These are phyloP conservation scores for Heptranchias perlo DNA, from an alignment of 2,113 vertebrate species.

Conservation along the genomic window DNA sequence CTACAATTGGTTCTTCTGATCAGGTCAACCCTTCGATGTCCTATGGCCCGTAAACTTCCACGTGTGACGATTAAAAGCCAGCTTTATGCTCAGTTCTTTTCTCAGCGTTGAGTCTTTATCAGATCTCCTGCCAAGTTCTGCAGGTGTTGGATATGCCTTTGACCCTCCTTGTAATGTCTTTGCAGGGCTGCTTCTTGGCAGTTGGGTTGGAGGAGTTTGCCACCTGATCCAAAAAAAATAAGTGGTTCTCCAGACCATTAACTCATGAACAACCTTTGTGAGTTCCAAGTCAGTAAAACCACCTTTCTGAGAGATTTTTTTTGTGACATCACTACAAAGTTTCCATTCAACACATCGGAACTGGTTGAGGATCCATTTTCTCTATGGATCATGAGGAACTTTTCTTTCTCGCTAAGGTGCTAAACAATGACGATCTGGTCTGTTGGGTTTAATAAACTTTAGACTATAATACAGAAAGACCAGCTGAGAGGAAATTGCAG, in stretches of 20 bases:
- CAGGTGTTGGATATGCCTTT: slow-evolving; percentile 4
- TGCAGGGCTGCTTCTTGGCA: background rate
- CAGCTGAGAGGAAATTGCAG: slow-evolving; percentile 24
- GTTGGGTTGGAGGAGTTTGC: background rate
- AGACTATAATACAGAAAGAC: background rate
- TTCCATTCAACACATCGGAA: background rate
- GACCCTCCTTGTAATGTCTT: background rate
- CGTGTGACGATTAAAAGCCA: background rate
- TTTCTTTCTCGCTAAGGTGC: background rate
- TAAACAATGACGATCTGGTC: background rate
- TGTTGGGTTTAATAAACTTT: background rate
- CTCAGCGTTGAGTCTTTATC: background rate
- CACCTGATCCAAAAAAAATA: background rate
- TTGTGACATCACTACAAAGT: background rate
- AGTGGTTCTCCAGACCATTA: background rate
- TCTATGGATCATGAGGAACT: background rate
- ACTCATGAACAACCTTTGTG: background rate
- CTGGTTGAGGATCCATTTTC: background rate
- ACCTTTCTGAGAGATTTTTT: background rate
- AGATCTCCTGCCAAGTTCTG: background rate
- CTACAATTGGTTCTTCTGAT: too few species aligned
- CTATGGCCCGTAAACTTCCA: background rate
- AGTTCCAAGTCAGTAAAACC: background rate
- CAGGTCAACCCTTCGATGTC: background rate
- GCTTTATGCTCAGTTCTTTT: background rate